phyloP scores from a whole-genome alignment of 2,113 vertebrate species.

The Mesitornis unicolor region DNA sequence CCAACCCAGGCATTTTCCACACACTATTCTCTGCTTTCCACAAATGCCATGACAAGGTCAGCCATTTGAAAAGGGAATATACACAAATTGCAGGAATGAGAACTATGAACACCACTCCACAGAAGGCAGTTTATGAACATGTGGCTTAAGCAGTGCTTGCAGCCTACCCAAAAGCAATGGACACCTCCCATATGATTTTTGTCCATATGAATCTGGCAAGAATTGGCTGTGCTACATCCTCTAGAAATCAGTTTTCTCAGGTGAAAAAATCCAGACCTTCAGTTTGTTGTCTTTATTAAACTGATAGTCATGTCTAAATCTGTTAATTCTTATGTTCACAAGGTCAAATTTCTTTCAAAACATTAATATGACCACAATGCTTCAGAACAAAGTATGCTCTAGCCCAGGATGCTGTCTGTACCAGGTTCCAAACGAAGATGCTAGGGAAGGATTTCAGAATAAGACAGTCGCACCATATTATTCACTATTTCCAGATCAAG shows the following conservation, averaged over 20 bases:
- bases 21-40: neutral
- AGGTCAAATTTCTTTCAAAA: neutral
- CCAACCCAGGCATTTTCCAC: neutral
- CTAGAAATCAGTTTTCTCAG: neutral
- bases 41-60: rapidly evolving
- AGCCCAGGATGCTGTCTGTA: neutral
- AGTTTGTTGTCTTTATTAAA: neutral
- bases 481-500: neutral
- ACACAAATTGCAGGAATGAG: neutral
- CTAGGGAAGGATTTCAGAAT: neutral
- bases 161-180: neutral
- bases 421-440: neutral
- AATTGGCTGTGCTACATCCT: neutral
- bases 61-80: neutral
- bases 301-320: neutral
- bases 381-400: neutral
- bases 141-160: neutral
- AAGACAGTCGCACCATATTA: neutral
- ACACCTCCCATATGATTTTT: neutral
- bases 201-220: neutral
- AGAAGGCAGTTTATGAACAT: neutral
- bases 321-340: neutral
- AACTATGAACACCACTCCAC: neutral
- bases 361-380: neutral
- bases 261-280: neutral